phyloP scores from a whole-genome alignment of 2,888 invertebrate species.

The Tholera decimalis region DNA sequence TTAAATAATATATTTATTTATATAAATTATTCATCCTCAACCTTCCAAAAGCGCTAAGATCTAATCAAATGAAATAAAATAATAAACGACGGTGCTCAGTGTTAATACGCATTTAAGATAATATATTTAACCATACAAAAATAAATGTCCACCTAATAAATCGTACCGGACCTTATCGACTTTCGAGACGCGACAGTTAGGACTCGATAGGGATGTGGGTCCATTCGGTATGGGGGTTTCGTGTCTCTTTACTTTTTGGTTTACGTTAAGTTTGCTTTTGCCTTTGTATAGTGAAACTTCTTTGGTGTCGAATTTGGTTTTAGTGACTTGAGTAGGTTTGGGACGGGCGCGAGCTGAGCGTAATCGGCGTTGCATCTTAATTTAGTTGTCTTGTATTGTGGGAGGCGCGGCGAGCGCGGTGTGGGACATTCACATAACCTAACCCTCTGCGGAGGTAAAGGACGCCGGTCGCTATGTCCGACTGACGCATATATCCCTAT shows the following conservation, averaged over 20 bases:
- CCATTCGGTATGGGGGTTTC: constrained; percentile 73
- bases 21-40: constrained; percentile 55
- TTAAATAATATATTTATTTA: constrained; percentile 35
- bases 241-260: constrained; percentile 72
- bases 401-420: constrained; percentile 77
- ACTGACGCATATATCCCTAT: constrained; percentile 75
- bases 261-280: constrained; percentile 73
- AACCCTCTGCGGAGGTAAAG: constrained; percentile 80
- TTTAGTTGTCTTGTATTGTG: constrained; percentile 90
- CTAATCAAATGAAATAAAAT: constrained; percentile 81
- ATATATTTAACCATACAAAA: constrained; percentile 89
- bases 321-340: constrained; percentile 73
- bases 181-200: constrained; percentile 86
- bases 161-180: constrained; percentile 87
- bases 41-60: constrained; percentile 60
- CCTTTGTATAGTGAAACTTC: constrained; percentile 62
- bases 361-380: constrained; percentile 90
- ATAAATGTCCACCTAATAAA: constrained; percentile 90
- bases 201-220: constrained; percentile 83
- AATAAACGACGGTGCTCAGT: constrained; percentile 86
- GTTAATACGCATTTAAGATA: constrained; percentile 91
- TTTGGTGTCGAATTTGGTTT: constrained; percentile 59
- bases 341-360: constrained; percentile 76
- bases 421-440: constrained; percentile 80
- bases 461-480: constrained; percentile 67